Percentiles rank a stretch among this genome's conserved stretches.
These are phyloP conservation scores for Drosophila subobscura DNA, from an alignment of 1,140 invertebrate species.

Conservation along the genomic window DNA sequence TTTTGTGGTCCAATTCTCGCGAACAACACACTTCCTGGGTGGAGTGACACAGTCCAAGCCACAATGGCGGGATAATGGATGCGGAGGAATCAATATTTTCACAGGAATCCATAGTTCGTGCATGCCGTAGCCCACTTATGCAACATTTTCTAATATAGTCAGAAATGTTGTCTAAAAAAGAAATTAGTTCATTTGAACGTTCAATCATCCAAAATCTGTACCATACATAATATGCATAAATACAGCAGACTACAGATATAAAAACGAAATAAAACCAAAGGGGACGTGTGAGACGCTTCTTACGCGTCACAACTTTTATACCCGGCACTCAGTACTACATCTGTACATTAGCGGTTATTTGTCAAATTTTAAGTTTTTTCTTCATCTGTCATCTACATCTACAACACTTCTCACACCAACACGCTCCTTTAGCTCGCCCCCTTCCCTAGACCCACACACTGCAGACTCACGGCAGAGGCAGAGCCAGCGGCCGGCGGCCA, in stretches of 20 bases:
- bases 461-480: no score
- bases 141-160: conserved; percentile 78
- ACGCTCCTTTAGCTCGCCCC: no score
- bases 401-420: no score
- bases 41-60: conserved; percentile 75
- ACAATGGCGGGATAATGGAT: conserved; percentile 58
- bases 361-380: no score
- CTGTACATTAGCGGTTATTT: no score
- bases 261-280: not conserved
- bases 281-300: no score
- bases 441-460: no score
- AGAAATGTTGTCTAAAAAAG: conserved; percentile 48
- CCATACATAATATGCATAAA: not conserved
- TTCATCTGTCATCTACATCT: no score
- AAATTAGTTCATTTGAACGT: not conserved
- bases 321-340: no score
- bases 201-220: not conserved
- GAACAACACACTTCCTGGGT: conserved; percentile 78
- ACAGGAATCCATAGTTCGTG: conserved; percentile 49
- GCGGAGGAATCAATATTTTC: conserved; percentile 45
- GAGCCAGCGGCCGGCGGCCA: no score
- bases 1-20: conserved; percentile 51
- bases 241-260: not conserved
- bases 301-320: no score
- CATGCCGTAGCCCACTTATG: conserved; percentile 61